phyloP scores from a whole-genome alignment of 2,113 vertebrate species.

The Alethe castanea region DNA sequence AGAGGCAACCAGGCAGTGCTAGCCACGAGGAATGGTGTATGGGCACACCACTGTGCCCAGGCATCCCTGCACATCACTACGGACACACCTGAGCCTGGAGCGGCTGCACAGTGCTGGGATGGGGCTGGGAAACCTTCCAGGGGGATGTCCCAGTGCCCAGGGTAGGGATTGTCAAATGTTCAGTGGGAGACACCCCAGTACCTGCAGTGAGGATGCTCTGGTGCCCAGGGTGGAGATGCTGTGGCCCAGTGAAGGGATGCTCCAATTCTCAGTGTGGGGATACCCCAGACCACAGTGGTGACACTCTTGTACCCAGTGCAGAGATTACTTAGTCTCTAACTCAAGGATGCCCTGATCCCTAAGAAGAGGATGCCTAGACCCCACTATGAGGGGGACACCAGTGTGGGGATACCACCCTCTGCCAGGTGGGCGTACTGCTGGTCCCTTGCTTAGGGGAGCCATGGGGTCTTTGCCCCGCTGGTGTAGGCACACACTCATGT shows the following conservation, averaged over 20 bases:
- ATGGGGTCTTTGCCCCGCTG: fast-evolving
- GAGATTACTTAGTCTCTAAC: not conserved
- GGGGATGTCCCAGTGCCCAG: not conserved
- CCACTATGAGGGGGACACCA: not conserved
- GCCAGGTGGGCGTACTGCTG: too few species aligned
- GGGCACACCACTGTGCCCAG: not conserved
- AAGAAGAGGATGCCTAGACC: not conserved
- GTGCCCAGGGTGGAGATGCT: fast-evolving
- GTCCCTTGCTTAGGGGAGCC: not conserved
- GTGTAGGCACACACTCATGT: not conserved
- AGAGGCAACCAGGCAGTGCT: not conserved
- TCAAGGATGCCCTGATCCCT: not conserved
- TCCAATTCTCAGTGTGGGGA: too few species aligned
- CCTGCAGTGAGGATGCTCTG: not conserved
- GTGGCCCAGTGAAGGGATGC: not conserved
- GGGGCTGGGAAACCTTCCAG: not conserved
- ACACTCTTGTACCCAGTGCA: not conserved
- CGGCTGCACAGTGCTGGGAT: fast-evolving
- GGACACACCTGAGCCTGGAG: not conserved
- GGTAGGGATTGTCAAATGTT: not conserved
- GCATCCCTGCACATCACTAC: fast-evolving
- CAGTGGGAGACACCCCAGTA: too few species aligned
- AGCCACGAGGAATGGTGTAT: fast-evolving
- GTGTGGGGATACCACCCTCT: not conserved
- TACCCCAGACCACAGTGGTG: not conserved